Evolutionary conservation across 2,113 vertebrate genomes (phyloP), one percentile per base, ranked within the genome.

Genomic region (Tragelaphus strepsiceros): DNA sequence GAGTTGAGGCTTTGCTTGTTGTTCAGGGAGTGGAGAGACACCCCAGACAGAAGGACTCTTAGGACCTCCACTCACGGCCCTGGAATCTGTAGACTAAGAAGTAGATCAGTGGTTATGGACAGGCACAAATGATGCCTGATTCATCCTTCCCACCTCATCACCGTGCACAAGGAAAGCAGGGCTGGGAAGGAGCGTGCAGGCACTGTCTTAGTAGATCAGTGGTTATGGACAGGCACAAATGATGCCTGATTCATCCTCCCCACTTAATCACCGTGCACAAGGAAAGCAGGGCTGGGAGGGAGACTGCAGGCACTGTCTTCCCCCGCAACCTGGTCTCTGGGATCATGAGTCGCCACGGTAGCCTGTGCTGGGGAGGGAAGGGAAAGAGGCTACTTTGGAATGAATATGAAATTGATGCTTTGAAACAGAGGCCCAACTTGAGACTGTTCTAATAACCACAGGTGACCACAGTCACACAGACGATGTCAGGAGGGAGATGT

Each of bases 341-440:
- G 24, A 17, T 32, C 62, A 19, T 86, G 19, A 16, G 53, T 5
- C 0, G 0, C 32, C 12, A 1, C 46, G 16, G 43, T 51, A 49
- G 14, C 46, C 14, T 26, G 5, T 56, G 6, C 15, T n/a, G 2
- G 13, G 32, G 61, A 82, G 82, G 53, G 46, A 54, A 82, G 59
- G 22, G 3, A 51, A n/a, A 64, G 46, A 62, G 43, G 64, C 46
- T 62, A 10, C 7, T 59, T n/a, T 62, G 35, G 49, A 80, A 30
- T 80, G 58, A 26, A 56, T 7, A 39, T 56, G 90, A 95, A 83
- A 53, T n/a, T 30, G 32, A 58, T 80, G 71, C 61, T 91, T 93
- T 91, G 77, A 39, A 17, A 89, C 7, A 53, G 61, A 86, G n/a
- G 62, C 54, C 15, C 58, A 62, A 6, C 9, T 2, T 71, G 83